phyloP scores from a whole-genome alignment of 1,140 invertebrate species.

The Heliconius nattereri region DNA sequence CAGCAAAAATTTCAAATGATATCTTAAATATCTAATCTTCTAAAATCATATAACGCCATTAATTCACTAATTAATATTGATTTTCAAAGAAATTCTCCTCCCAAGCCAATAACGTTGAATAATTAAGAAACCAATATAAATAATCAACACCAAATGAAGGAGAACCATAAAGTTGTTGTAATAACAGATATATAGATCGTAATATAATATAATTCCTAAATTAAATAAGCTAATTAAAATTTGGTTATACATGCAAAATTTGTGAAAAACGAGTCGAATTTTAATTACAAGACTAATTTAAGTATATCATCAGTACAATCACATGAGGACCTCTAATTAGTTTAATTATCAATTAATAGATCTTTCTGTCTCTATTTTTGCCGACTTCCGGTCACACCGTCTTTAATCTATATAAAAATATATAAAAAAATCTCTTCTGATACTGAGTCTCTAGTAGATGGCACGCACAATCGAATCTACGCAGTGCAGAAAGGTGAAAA shows the following conservation, averaged over 20 bases:
- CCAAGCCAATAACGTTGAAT: background rate
- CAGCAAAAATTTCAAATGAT: background rate
- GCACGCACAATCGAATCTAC: too few relatives aligned
- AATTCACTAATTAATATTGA: background rate
- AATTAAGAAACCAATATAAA: background rate
- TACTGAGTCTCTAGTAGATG: too few relatives aligned
- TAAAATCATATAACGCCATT: background rate
- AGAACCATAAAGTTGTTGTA: background rate
- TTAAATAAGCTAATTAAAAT: background rate
- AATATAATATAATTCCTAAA: background rate
- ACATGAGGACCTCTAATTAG: background rate
- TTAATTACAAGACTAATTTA: background rate
- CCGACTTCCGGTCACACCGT: conserved; percentile 30
- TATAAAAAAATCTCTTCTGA: too few relatives aligned
- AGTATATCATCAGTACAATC: background rate
- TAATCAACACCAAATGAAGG: background rate
- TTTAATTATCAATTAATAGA: conserved; percentile 1
- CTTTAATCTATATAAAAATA: background rate
- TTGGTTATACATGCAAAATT: background rate
- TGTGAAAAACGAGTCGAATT: background rate
- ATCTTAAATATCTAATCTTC: background rate
- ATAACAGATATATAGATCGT: background rate
- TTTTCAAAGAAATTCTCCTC: background rate
- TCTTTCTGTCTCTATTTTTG: background rate
- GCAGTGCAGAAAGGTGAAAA: too few relatives aligned